Evolutionary conservation across 1,140 invertebrate species (phyloP).

Genomic region (Zeugodacus cucurbitae): DNA sequence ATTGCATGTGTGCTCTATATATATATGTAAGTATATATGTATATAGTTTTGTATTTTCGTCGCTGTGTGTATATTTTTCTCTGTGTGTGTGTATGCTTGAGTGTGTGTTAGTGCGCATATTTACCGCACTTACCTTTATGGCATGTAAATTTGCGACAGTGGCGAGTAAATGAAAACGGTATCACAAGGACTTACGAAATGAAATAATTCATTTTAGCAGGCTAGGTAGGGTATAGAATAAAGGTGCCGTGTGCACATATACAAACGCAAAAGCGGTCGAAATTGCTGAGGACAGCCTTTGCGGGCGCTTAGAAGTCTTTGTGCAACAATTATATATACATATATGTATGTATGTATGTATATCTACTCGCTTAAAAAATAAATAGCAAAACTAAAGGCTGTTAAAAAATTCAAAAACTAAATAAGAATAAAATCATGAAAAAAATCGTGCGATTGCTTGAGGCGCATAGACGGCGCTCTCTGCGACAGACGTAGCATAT

Average conservation of each 20-base stretch:
- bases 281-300: not conserved
- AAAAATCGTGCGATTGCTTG: not conserved
- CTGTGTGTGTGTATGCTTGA: not conserved
- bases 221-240: not conserved
- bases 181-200: slow-evolving; percentile 4
- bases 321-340: not conserved
- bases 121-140: not conserved
- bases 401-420: not conserved
- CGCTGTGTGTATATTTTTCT: too few species aligned
- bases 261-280: not conserved
- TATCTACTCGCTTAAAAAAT: not conserved
- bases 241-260: not conserved
- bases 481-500: not conserved
- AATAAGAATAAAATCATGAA: not conserved
- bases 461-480: not conserved
- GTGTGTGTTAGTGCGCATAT: not conserved
- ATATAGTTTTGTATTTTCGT: not conserved
- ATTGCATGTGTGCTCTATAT: too few species aligned
- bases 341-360: too few species aligned
- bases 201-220: not conserved
- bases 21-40: not conserved
- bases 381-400: not conserved
- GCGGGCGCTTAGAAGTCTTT: not conserved
- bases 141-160: slow-evolving; percentile 7
- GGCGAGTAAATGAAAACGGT: not conserved